A percentile compares a stretch with the other conserved stretches of the same genome.
These are phyloP conservation scores for Anorthoa munda DNA, from an alignment of 2,888 invertebrate genomes.

Conservation along the genomic window DNA sequence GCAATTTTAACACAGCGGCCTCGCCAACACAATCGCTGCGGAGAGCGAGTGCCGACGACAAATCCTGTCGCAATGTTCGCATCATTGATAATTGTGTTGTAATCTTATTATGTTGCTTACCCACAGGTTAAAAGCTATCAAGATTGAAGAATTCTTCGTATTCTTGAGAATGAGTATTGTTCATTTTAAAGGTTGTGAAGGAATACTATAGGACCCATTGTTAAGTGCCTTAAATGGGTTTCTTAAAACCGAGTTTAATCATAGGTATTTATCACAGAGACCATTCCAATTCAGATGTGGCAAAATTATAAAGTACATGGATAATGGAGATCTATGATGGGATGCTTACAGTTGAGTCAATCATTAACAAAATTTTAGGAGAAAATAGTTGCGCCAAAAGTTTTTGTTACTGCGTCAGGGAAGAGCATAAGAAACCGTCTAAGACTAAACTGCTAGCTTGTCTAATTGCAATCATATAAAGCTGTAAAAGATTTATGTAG, in stretches of 20 bases:
- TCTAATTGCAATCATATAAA: slow-evolving; percentile 58
- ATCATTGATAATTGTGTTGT: slow-evolving; percentile 86
- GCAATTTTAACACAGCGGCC: slow-evolving; percentile 48
- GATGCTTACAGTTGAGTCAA: neutral
- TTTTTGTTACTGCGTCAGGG: neutral
- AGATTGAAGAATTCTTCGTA: slow-evolving; percentile 76
- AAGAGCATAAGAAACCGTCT: neutral
- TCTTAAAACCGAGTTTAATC: slow-evolving; percentile 42
- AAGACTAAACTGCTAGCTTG: slow-evolving; percentile 27
- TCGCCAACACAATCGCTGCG: slow-evolving; percentile 65
- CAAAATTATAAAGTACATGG: slow-evolving; percentile 6
- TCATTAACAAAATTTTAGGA: neutral
- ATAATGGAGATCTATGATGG: neutral
- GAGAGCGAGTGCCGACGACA: slow-evolving; percentile 62
- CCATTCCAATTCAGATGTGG: slow-evolving; percentile 35
- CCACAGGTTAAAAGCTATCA: slow-evolving; percentile 81
- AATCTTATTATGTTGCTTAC: slow-evolving; percentile 86
- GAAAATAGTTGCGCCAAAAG: neutral
- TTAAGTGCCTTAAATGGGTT: slow-evolving; percentile 57
- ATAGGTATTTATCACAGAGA: slow-evolving; percentile 18
- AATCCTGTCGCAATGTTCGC: slow-evolving; percentile 78
- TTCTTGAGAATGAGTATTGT: slow-evolving; percentile 77
- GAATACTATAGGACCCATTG: slow-evolving; percentile 68
- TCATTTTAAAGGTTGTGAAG: slow-evolving; percentile 73
- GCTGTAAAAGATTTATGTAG: slow-evolving; percentile 67